A percentile compares a stretch with the other conserved stretches of the same genome.
phyloP scores from a whole-genome alignment of 1,140 invertebrate species.

The Bombus polaris region DNA sequence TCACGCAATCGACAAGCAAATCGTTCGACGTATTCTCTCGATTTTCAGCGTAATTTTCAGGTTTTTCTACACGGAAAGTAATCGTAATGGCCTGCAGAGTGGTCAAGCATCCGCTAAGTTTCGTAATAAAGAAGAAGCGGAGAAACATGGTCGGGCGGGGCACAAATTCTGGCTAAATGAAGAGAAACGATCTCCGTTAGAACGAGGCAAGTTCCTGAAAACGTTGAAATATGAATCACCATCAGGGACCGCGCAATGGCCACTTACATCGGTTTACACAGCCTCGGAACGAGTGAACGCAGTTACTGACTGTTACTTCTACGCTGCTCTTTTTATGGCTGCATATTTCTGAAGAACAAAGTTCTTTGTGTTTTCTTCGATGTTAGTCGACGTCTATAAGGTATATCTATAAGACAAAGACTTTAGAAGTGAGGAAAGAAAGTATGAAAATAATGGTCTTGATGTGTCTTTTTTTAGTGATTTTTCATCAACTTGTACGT shows the following conservation, averaged over 20 bases:
- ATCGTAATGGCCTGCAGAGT: neutral
- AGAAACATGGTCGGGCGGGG: neutral
- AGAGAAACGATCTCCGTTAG: too few species aligned
- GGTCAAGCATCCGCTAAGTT: neutral
- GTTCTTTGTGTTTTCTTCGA: neutral
- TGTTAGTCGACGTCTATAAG: too few species aligned
- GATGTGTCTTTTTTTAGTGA: too few species aligned
- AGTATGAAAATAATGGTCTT: too few species aligned
- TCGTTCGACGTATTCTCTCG: neutral
- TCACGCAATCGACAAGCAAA: neutral
- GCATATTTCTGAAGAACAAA: conserved; percentile 7
- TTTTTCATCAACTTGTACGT: too few species aligned
- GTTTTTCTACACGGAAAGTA: neutral
- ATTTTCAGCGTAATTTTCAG: neutral
- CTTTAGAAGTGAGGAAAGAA: too few species aligned
- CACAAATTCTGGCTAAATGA: too few species aligned
- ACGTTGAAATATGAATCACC: conserved; percentile 28
- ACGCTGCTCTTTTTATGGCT: neutral
- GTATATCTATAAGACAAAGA: too few species aligned
- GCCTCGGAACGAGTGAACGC: neutral
- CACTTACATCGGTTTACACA: neutral
- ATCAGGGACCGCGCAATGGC: neutral
- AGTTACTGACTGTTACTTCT: neutral
- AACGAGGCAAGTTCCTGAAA: too few species aligned
- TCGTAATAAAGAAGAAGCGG: conserved; percentile 5